Base-by-base conservation (phyloP, 23 tunicate genomes). In the Clavelina lepadiformis region DNA sequence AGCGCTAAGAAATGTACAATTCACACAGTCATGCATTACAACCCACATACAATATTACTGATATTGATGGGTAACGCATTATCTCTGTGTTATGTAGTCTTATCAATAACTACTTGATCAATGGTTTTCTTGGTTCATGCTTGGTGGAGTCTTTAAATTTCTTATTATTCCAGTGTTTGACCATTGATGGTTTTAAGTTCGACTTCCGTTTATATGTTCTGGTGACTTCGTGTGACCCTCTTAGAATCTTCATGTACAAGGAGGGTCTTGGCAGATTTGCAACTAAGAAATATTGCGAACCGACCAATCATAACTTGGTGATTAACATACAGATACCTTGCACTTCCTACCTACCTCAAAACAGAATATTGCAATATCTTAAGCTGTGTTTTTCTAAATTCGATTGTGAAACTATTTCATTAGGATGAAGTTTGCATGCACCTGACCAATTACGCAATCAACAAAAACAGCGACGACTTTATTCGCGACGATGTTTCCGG, bases 371-470 rank as follows among this genome's bases (percentile, higher is more conserved):
- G n/a, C n/a, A n/a, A n/a, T n/a, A n/a, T 46, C 28, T 15, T 0
- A 28, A 61, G 27, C 19, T 61, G 51, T 28, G 19, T 28, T 0
- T 8, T 7, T n/a, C n/a, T n/a, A n/a, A 11, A 44, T 44, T 44
- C 49, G 15, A 44, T 11, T 15, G 49, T 44, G 49, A 44, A 44
- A 11, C 49, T 63, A 56, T 56, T 56, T 52, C 6, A 21, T 7
- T 38, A 89, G 97, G 97, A 89, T 26, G 97, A 89, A 52, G 97
- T 89, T 13, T 89, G 97, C 69, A 89, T 91, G 98, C 98, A 91
- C 58, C 66, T 91, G 13, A 91, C 98, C 5, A 91, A 91, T 58
- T 91, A 91, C 68, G 98, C 98, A 28, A 91, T 91, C 86, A 91
- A 91, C 66, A 91, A 91, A 51, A 83, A 77, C 77, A 82, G 91